phyloP scores from a whole-genome alignment of 2,113 vertebrate genomes.

The Triplophysa siluroides region DNA sequence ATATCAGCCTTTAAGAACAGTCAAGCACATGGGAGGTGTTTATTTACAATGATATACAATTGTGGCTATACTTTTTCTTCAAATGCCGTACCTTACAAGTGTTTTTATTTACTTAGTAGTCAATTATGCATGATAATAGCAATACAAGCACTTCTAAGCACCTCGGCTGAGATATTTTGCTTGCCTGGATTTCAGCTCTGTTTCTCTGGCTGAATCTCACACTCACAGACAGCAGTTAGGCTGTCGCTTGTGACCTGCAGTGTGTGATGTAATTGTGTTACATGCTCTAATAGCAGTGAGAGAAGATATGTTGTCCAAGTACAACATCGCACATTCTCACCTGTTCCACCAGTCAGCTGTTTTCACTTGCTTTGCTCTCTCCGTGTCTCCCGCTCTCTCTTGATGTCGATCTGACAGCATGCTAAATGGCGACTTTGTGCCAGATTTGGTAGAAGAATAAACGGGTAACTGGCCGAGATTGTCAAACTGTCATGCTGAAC shows the following conservation, averaged over 20 bases:
- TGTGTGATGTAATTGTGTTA: constrained; percentile 21
- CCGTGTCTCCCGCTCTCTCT: background rate
- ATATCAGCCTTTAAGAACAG: background rate
- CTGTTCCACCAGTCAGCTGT: background rate
- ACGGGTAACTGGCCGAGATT: background rate
- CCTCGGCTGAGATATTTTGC: background rate
- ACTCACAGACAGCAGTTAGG: background rate
- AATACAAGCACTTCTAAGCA: background rate
- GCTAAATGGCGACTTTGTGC: background rate
- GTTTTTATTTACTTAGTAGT: background rate
- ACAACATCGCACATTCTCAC: constrained; percentile 17
- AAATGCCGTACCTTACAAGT: background rate
- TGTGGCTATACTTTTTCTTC: background rate
- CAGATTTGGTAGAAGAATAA: background rate
- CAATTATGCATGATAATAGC: background rate
- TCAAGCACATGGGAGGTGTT: background rate
- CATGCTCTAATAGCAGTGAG: background rate
- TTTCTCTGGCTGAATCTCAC: constrained; percentile 10
- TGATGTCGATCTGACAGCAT: background rate
- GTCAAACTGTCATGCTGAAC: background rate
- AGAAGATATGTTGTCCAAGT: constrained; percentile 7
- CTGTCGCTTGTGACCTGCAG: constrained; percentile 18
- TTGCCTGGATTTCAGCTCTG: constrained; percentile 24
- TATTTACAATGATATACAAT: background rate
- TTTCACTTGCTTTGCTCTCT: background rate